Conservation (phyloP, 2,888 invertebrate genomes). For the Nymphalis urticae region DNA sequence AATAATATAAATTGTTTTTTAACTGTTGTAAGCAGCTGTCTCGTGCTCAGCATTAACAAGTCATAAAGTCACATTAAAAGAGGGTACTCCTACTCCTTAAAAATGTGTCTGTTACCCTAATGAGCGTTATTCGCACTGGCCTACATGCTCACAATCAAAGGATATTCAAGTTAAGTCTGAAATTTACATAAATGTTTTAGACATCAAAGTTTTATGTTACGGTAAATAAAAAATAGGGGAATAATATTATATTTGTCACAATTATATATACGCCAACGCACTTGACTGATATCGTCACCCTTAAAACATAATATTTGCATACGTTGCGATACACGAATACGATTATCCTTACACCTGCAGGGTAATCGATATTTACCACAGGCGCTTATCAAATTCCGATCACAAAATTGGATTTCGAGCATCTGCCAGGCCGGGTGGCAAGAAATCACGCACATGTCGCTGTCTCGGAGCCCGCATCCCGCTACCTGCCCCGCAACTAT, state of each 20-base stretch:
- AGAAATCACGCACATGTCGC: slow-evolving; percentile 61
- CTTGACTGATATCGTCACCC: neutral
- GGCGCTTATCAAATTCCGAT: slow-evolving; percentile 43
- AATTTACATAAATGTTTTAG: neutral
- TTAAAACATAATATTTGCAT: slow-evolving; percentile 7
- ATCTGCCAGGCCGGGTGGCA: slow-evolving; percentile 65
- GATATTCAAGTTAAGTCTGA: neutral
- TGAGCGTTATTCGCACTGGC: slow-evolving; percentile 18
- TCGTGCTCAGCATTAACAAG: neutral
- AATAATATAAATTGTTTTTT: neutral
- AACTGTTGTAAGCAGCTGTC: neutral
- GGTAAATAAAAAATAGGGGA: too few species aligned
- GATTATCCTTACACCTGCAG: slow-evolving; percentile 23
- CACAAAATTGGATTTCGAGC: slow-evolving; percentile 44
- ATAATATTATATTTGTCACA: neutral
- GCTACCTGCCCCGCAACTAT: slow-evolving; percentile 68
- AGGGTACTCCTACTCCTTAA: slow-evolving; percentile 10
- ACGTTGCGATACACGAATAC: slow-evolving; percentile 1
- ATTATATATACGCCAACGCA: neutral
- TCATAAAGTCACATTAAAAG: slow-evolving; percentile 4
- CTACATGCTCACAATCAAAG: slow-evolving; percentile 20
- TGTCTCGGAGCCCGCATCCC: slow-evolving; percentile 65
- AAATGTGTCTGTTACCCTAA: slow-evolving; percentile 15
- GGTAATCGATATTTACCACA: slow-evolving; percentile 22
- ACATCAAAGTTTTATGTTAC: too few species aligned